Evolutionary conservation across 2,888 invertebrate species (phyloP).

Genomic region (Tryphoninae sp.): DNA sequence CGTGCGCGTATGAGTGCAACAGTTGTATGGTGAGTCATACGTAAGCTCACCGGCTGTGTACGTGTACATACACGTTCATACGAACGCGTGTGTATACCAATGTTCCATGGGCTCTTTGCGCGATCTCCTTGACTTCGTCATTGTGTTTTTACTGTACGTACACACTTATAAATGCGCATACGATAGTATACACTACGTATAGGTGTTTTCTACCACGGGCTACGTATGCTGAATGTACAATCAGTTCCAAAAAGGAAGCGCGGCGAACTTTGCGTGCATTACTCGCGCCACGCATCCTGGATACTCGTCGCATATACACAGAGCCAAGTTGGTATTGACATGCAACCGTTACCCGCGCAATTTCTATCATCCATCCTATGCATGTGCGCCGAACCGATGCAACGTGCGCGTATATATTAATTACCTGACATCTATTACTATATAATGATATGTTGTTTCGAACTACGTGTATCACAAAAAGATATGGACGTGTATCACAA

Average conservation of each 20-base stretch:
- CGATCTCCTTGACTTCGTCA: conserved; percentile 43
- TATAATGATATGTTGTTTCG: not conserved
- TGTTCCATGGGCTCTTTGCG: conserved; percentile 29
- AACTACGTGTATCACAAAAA: not conserved
- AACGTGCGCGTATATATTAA: not conserved
- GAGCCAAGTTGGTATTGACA: not conserved
- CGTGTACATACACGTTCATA: not conserved
- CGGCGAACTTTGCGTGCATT: conserved; percentile 28
- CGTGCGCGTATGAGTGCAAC: conserved; percentile 13
- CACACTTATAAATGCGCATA: not conserved
- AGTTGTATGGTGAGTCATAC: conserved; percentile 55
- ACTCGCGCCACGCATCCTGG: conserved; percentile 48
- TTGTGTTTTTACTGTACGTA: conserved; percentile 3
- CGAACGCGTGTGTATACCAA: not conserved
- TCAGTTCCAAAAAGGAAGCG: conserved; percentile 35
- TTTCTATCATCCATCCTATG: conserved; percentile 40
- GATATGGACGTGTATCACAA: not conserved
- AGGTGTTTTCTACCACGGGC: not conserved
- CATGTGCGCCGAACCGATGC: conserved; percentile 52
- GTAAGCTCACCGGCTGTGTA: conserved; percentile 45
- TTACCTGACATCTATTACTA: conserved; percentile 5
- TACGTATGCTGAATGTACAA: conserved; percentile 27
- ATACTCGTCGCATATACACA: conserved; percentile 33
- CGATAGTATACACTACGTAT: not conserved
- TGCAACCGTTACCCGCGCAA: conserved; percentile 40